phyloP scores from a whole-genome alignment of 1,140 invertebrate genomes.

The Pseudomyrmex cubaensis region DNA sequence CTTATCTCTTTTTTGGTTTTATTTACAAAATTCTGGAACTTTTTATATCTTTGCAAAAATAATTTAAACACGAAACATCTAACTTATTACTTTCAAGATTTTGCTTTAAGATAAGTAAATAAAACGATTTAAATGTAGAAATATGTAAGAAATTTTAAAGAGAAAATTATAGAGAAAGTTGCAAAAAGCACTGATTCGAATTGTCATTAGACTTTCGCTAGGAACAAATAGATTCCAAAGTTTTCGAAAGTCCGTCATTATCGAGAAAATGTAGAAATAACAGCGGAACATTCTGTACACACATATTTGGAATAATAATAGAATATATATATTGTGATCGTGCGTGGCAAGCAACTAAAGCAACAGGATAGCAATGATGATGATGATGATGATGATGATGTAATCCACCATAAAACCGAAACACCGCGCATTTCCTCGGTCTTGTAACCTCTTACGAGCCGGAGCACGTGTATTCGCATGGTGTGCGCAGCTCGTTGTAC shows the following conservation, averaged over 20 bases:
- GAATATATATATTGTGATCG: slow-evolving; percentile 1
- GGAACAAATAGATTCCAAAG: slow-evolving; percentile 3
- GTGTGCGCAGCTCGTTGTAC: slow-evolving; percentile 52
- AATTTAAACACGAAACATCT: no score
- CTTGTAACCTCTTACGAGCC: slow-evolving; percentile 14
- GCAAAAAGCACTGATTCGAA: not conserved
- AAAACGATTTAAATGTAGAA: not conserved
- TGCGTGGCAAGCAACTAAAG: slow-evolving; percentile 8
- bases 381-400: slow-evolving; percentile 34
- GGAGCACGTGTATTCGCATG: slow-evolving; percentile 27
- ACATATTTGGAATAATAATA: slow-evolving; percentile 25
- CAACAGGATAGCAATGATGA: slow-evolving; percentile 14
- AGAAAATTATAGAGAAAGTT: slow-evolving; percentile 20
- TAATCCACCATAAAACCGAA: slow-evolving; percentile 43
- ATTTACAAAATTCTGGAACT: no score
- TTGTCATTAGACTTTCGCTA: slow-evolving; percentile 12
- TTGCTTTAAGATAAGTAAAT: no score
- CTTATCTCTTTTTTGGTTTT: no score
- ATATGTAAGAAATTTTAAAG: not conserved
- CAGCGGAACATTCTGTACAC: not conserved
- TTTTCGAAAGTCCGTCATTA: not conserved
- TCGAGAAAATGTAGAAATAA: slow-evolving; percentile 4
- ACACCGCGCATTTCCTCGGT: slow-evolving; percentile 43
- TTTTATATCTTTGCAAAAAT: no score
- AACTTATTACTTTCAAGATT: no score